phyloP scores from a whole-genome alignment of 2,113 vertebrate species.

The Beaufortia kweichowensis region DNA sequence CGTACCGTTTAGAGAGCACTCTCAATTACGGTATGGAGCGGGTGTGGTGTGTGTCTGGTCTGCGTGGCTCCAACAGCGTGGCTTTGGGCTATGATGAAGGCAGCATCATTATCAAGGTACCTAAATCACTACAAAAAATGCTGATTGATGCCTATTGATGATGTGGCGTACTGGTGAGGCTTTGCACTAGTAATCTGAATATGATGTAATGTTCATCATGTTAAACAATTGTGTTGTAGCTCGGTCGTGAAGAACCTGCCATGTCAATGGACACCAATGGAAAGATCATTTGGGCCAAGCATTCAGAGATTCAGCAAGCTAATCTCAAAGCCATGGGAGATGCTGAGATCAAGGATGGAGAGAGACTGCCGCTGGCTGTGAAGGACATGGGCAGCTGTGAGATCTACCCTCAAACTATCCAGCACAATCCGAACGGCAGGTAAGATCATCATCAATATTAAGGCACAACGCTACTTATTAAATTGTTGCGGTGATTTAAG shows the following conservation, averaged over 20 bases:
- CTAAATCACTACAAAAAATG: not conserved
- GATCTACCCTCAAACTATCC: slow-evolving; percentile 98
- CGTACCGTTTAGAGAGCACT: slow-evolving; percentile 94
- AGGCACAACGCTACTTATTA: too few species aligned
- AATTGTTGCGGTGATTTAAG: too few species aligned
- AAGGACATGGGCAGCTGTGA: slow-evolving; percentile 99
- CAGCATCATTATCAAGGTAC: slow-evolving; percentile 98
- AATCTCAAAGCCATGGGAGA: slow-evolving; percentile 99
- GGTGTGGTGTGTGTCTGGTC: slow-evolving; percentile 95
- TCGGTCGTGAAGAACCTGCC: slow-evolving; percentile 96
- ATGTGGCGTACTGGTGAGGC: not conserved
- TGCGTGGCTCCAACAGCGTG: slow-evolving; percentile 95
- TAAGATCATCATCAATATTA: slow-evolving; percentile 55
- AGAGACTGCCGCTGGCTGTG: slow-evolving; percentile 92
- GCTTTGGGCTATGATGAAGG: slow-evolving; percentile 96
- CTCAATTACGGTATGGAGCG: slow-evolving; percentile 98
- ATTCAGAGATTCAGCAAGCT: slow-evolving; percentile 96
- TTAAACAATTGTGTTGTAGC: slow-evolving; percentile 67
- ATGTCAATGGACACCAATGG: slow-evolving; percentile 99
- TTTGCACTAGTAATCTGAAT: not conserved
- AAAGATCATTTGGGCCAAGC: slow-evolving; percentile 98
- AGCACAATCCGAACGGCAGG: slow-evolving; percentile 98
- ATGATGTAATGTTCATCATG: not conserved
- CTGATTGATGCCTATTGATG: not conserved
- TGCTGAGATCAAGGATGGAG: slow-evolving; percentile 96